These are phyloP conservation scores for Catajapyx aquilonaris DNA, from an alignment of 1,140 invertebrate species.

Conservation along the genomic window DNA sequence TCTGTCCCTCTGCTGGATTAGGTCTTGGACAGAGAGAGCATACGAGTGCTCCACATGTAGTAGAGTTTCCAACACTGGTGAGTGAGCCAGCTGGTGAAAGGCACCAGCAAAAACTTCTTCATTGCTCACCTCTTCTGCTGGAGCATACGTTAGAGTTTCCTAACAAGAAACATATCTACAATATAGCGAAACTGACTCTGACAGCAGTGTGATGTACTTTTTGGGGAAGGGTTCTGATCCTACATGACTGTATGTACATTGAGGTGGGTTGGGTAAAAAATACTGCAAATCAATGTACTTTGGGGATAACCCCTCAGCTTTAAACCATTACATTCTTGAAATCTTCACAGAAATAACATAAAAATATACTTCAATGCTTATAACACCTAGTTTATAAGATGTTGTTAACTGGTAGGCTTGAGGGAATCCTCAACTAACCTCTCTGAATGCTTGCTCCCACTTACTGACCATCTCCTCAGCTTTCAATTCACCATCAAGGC, in stretches of 20 bases:
- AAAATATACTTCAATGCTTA: constrained; percentile 1
- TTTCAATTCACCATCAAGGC: constrained; percentile 30
- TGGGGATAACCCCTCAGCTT: background rate
- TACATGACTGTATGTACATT: background rate
- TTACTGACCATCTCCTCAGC: constrained; percentile 40
- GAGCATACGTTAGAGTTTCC: constrained; percentile 18
- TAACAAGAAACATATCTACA: constrained; percentile 8
- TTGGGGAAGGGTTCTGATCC: background rate
- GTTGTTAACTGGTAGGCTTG: constrained; percentile 23
- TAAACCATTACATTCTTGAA: background rate
- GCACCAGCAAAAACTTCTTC: constrained; percentile 56
- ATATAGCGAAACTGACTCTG: constrained; percentile 1
- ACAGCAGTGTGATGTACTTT: no score
- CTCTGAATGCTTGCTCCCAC: constrained; percentile 44
- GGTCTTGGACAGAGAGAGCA: constrained; percentile 42
- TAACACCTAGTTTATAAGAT: constrained; percentile 18
- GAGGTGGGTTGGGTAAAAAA: background rate
- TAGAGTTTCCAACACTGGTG: constrained; percentile 52
- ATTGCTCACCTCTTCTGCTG: constrained; percentile 42
- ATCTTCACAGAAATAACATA: constrained; percentile 1
- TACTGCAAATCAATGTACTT: background rate
- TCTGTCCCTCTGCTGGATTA: constrained; percentile 38
- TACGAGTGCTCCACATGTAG: constrained; percentile 56
- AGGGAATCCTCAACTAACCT: constrained; percentile 30
- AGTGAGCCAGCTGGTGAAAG: constrained; percentile 62